A percentile compares a stretch with the other conserved stretches of the same genome.
Conservation (phyloP, 2,888 invertebrate species). For the Amiota minor region DNA sequence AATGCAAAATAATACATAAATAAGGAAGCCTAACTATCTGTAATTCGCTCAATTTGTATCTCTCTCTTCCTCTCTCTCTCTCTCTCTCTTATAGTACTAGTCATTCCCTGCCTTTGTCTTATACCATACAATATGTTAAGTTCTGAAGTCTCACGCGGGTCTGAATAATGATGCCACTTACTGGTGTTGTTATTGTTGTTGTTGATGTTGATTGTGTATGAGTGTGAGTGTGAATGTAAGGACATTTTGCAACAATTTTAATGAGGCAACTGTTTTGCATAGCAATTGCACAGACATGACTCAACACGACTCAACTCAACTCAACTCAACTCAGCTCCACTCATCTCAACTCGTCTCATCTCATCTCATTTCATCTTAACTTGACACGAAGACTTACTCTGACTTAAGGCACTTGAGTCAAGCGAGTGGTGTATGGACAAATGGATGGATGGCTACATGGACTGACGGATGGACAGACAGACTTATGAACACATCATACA, state of each 20-base stretch:
- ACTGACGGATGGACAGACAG: constrained; percentile 5
- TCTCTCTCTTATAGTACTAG: too few species aligned
- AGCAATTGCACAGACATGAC: constrained; percentile 19
- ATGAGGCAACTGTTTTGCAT: constrained; percentile 26
- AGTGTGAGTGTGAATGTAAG: not conserved
- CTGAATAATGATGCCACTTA: too few species aligned
- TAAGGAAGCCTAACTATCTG: too few species aligned
- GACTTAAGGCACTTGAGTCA: constrained; percentile 11
- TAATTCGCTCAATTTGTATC: too few species aligned
- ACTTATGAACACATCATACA: constrained; percentile 3
- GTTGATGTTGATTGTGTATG: constrained; percentile 3
- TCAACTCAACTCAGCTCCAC: too few species aligned
- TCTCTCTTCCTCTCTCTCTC: too few species aligned
- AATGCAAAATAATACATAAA: not conserved
- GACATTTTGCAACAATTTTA: constrained; percentile 24
- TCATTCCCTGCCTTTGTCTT: too few species aligned
- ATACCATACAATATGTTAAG: too few species aligned
- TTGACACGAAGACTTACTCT: not conserved
- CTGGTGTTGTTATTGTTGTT: constrained; percentile 1
- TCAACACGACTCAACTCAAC: too few species aligned
- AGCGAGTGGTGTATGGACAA: constrained; percentile 13
- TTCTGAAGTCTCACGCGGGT: too few species aligned
- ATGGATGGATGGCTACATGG: not conserved
- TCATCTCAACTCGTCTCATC: too few species aligned
- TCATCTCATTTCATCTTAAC: too few species aligned